Base-by-base conservation (phyloP, 2,888 invertebrate species). In the Mantis religiosa region DNA sequence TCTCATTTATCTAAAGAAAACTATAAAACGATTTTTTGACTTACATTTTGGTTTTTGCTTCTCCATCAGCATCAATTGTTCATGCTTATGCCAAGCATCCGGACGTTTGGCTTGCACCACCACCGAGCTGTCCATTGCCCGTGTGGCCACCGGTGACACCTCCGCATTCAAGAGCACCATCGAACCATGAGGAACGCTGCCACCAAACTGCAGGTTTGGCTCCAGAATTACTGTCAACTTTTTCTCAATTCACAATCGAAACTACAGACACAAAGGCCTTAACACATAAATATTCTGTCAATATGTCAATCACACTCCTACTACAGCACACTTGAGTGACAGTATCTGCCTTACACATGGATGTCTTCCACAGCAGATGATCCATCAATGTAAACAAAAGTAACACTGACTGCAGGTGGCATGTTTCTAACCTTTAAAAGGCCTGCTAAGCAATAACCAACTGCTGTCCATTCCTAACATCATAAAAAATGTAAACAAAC, bases 31-130 rank as follows among this genome's bases (percentile, higher is more conserved):
- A 90, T 91, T 90, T 91, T 88, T 90, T 85, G 91, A 95, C 95
- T 95, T 93, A 96, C 96, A 94, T 94, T 96, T 96, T 92, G 95
- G 95, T 94, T 96, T 96, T 93, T 94, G 95, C 94, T 95, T 96
- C 93, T 96, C 96, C 95, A 96, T 95, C 92, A 96, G 95, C 95
- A 96, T 95, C 93, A 95, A 95, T 93, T 96, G 96, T 94, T 96
- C 96, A 94, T 96, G 96, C 94, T 96, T 96, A 93, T 96, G 96
- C 96, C 96, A 96, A 94, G 95, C 95, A 91, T 92, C 92, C 89
- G 92, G 91, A 90, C 92, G 91, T 91, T 92, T 92, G 90, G 92
- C 91, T 90, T 92, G 92, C 91, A 91, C 91, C 91, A 92, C 91
- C 91, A 92, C 91, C 91, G 92, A 91, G 91, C 91, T 92, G 90